phyloP scores from a whole-genome alignment of 1,140 invertebrate genomes.

The Euborellia annulipes region DNA sequence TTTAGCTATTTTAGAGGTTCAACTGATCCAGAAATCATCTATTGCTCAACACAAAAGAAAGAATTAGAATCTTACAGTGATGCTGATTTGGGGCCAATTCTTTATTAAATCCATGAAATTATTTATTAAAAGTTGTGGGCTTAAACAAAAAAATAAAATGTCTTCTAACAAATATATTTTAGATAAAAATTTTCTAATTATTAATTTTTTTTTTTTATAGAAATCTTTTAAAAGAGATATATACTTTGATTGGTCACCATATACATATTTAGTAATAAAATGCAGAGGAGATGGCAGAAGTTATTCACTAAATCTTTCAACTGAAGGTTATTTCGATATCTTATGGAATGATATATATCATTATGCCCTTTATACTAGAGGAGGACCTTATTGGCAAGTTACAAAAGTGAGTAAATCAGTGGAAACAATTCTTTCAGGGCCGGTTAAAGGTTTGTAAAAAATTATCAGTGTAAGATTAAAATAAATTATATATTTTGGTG shows the following conservation, averaged over 20 bases:
- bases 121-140: too few relatives aligned
- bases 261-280: slow-evolving; percentile 70
- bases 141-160: too few relatives aligned
- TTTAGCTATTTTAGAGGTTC: neutral
- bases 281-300: slow-evolving; percentile 80
- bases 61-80: too few relatives aligned
- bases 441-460: too few relatives aligned
- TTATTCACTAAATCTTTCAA: slow-evolving; percentile 64
- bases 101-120: too few relatives aligned
- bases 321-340: slow-evolving; percentile 55
- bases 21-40: too few relatives aligned
- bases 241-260: slow-evolving; percentile 54
- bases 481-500: neutral
- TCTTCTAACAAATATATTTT: neutral
- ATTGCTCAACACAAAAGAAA: too few relatives aligned
- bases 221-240: slow-evolving; percentile 67
- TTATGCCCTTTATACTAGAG: slow-evolving; percentile 75
- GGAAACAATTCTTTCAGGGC: too few relatives aligned
- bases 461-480: too few relatives aligned
- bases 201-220: slow-evolving; percentile 26
- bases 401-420: slow-evolving; percentile 42
- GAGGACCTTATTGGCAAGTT: slow-evolving; percentile 92
- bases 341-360: slow-evolving; percentile 70
- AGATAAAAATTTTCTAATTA: neutral
- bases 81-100: too few relatives aligned